These are phyloP conservation scores for Lithophane semibrunnea DNA, from an alignment of 2,888 invertebrate species.

Conservation along the genomic window DNA sequence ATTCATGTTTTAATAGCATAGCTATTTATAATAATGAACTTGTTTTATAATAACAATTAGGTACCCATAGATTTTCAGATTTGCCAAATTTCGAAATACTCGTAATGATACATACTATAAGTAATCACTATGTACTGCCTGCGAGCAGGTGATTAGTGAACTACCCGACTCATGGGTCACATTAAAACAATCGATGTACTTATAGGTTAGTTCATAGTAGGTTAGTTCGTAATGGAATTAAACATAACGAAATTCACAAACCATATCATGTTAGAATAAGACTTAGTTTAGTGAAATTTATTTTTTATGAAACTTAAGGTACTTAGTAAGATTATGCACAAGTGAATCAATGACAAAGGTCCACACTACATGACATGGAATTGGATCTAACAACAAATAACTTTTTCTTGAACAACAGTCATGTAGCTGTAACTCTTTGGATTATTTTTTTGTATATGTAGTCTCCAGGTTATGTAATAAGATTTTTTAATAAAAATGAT, in stretches of 20 bases:
- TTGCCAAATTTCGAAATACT: slow-evolving; percentile 64
- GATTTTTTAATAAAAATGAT: slow-evolving; percentile 62
- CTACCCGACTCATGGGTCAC: slow-evolving; percentile 11
- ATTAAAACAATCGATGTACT: slow-evolving; percentile 28
- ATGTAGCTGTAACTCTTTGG: slow-evolving; percentile 55
- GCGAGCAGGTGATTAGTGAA: slow-evolving; percentile 10
- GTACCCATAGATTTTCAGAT: slow-evolving; percentile 57
- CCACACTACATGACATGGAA: slow-evolving; percentile 48
- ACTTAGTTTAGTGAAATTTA: slow-evolving; percentile 67
- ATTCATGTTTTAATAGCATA: slow-evolving; percentile 69
- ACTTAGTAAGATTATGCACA: slow-evolving; percentile 69
- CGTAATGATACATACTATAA: slow-evolving; percentile 42
- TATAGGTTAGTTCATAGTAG: slow-evolving; percentile 50
- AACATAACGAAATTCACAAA: slow-evolving; percentile 74
- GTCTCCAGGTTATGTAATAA: slow-evolving; percentile 61
- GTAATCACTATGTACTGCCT: slow-evolving; percentile 26
- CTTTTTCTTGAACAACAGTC: slow-evolving; percentile 32
- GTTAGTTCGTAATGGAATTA: slow-evolving; percentile 60
- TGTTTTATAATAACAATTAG: slow-evolving; percentile 51
- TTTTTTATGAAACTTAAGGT: slow-evolving; percentile 71
- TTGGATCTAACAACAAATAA: slow-evolving; percentile 2
- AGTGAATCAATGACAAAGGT: slow-evolving; percentile 54
- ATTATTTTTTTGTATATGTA: slow-evolving; percentile 61
- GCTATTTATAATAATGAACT: slow-evolving; percentile 60
- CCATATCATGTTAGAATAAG: slow-evolving; percentile 87